Base-by-base conservation (phyloP, 2,113 vertebrate genomes). In the Oncorhynchus clarkii region DNA sequence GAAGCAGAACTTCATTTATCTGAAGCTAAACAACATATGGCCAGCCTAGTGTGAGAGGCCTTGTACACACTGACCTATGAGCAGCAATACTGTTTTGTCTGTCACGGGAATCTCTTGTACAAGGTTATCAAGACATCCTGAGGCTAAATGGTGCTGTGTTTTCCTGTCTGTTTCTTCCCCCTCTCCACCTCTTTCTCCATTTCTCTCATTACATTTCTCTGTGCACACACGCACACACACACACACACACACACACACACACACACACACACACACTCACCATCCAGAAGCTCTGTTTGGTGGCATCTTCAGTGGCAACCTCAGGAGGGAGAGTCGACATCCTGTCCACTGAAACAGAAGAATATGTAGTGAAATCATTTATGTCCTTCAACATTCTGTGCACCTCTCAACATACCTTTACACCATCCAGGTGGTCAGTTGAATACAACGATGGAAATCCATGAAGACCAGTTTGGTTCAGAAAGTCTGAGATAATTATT, bases 271-370 rank as follows among this genome's bases (percentile, higher is more conserved):
- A 20, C 45, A 27, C 2, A 22, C 13, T 34, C 39, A 67, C 64
- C 93, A 93, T 93, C 93, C 95, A 93, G 87, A 93, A 93, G 89
- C 93, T 94, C 82, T 80, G 82, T 1, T 81, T 84, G 83, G 85
- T 87, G 51, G 71, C 88, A 67, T 93, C 91, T 70, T 92, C 90
- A 1, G 77, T 65, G 73, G 62, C 78, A 76, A 62, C 87, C 48
- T 91, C 88, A 59, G 88, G 80, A 1, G 84, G 24, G 5, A 77
- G 67, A 1, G 87, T 86, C 24, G 91, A 92, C 93, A 94, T 94
- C 70, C 54, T 92, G 83, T 66, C 75, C 73, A 75, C 89, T 92
- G 81, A 12, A 73, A 79, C 48, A 85, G 51, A 0, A 73, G 79
- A 49, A n/a, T 1, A 84, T 34, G 20, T 2, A 18, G 39, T 45